Conservation (phyloP, 2,888 invertebrate genomes). For the Spilosoma lubricipeda region DNA sequence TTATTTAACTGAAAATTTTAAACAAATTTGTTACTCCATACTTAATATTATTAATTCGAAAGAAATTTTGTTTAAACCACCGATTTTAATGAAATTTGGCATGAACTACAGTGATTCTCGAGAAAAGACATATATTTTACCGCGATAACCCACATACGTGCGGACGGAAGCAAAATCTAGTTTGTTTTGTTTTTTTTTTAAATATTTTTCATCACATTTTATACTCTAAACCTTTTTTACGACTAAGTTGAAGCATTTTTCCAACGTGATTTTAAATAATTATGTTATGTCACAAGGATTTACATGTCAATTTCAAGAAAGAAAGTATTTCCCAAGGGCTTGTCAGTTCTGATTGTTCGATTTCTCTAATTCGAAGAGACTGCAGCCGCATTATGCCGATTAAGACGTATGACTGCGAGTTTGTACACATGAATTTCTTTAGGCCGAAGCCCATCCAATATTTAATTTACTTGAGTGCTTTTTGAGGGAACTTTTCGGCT, state of each 20-base stretch:
- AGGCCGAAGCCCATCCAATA: conserved; percentile 76
- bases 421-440: conserved; percentile 71
- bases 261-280: conserved; percentile 42
- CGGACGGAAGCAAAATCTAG: neutral
- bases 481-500: conserved; percentile 79
- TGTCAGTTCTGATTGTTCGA: conserved; percentile 72
- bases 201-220: too few relatives aligned
- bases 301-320: conserved; percentile 67
- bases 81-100: too few relatives aligned
- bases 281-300: conserved; percentile 62
- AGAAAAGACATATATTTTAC: too few relatives aligned
- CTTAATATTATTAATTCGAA: neutral
- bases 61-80: too few relatives aligned
- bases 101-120: too few relatives aligned
- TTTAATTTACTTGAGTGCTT: conserved; percentile 86
- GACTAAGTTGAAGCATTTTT: conserved; percentile 2
- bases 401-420: conserved; percentile 82
- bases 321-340: conserved; percentile 68
- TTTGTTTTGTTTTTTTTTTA: neutral
- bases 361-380: conserved; percentile 76
- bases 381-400: conserved; percentile 81
- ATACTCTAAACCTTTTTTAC: neutral
- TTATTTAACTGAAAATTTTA: neutral
- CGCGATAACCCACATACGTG: too few relatives aligned
- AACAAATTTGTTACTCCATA: neutral